Conservation (phyloP, 2,888 invertebrate species). For the Amphiduros pacificus region DNA sequence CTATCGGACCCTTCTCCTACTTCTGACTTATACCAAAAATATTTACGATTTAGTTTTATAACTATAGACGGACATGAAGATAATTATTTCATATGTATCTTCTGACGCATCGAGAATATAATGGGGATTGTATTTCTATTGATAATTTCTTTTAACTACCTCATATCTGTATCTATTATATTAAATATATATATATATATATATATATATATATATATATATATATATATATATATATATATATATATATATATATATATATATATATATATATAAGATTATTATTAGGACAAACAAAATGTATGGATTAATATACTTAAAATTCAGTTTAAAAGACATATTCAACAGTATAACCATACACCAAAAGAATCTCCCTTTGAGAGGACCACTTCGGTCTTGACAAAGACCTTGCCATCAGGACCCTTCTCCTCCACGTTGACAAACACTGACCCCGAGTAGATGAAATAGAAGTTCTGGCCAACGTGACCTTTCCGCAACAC, state of each 20-base stretch:
- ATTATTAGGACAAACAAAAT: neutral
- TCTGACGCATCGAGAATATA: no score
- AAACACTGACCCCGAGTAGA: slow-evolving; percentile 36
- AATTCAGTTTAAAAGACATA: neutral
- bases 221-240: neutral
- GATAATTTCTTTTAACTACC: no score
- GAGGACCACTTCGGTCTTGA: slow-evolving; percentile 29
- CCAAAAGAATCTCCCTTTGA: slow-evolving; percentile 35
- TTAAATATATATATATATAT: no score
- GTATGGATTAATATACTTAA: neutral
- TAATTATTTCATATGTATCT: no score
- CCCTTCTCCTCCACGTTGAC: slow-evolving; percentile 31
- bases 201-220: no score
- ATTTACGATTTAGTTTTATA: no score
- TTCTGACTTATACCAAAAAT: no score
- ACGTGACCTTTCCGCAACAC: slow-evolving; percentile 34
- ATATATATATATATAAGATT: neutral
- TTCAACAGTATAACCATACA: slow-evolving; percentile 18
- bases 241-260: neutral
- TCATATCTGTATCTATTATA: no score
- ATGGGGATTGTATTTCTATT: no score
- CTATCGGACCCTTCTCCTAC: no score
- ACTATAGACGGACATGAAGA: no score
- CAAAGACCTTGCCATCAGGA: slow-evolving; percentile 19
- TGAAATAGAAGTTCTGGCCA: slow-evolving; percentile 34